These are phyloP conservation scores for Alloplasta piceator DNA, from an alignment of 2,888 invertebrate genomes.

Conservation along the genomic window DNA sequence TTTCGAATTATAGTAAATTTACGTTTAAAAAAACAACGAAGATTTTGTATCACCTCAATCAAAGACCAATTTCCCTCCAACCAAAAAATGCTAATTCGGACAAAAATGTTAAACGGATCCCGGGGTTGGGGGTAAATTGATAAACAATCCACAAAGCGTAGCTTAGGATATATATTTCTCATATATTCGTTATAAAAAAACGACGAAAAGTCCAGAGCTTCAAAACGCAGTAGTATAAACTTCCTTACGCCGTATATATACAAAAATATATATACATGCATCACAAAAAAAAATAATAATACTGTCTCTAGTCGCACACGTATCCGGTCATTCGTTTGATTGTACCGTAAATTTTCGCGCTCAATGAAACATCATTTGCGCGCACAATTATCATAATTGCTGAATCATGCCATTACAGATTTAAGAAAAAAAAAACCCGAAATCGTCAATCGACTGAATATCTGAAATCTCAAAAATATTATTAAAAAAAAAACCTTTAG, in stretches of 20 bases:
- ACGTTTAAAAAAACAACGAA: no score
- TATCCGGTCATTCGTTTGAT: slow-evolving; percentile 29
- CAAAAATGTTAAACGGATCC: slow-evolving; percentile 13
- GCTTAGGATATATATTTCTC: slow-evolving; percentile 4
- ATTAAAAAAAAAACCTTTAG: background rate
- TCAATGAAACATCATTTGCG: slow-evolving; percentile 14
- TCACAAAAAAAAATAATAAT: slow-evolving; percentile 31
- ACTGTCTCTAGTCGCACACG: slow-evolving; percentile 58
- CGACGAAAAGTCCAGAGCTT: slow-evolving; percentile 54
- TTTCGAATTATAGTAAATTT: no score
- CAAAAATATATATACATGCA: no score
- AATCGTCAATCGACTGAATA: no score
- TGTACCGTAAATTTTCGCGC: slow-evolving; percentile 38
- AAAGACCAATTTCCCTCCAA: no score
- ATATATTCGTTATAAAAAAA: slow-evolving; percentile 17
- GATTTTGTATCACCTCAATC: no score
- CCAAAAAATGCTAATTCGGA: background rate
- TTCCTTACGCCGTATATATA: slow-evolving; percentile 10
- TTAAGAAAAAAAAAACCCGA: background rate
- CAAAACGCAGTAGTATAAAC: slow-evolving; percentile 33
- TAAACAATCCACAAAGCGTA: slow-evolving; percentile 28
- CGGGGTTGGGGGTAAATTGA: slow-evolving; percentile 8
- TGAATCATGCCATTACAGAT: slow-evolving; percentile 7
- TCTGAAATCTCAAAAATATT: background rate
- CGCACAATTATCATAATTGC: slow-evolving; percentile 12